phyloP scores from a whole-genome alignment of 2,113 vertebrate genomes.

The Melanerpes formicivorus region DNA sequence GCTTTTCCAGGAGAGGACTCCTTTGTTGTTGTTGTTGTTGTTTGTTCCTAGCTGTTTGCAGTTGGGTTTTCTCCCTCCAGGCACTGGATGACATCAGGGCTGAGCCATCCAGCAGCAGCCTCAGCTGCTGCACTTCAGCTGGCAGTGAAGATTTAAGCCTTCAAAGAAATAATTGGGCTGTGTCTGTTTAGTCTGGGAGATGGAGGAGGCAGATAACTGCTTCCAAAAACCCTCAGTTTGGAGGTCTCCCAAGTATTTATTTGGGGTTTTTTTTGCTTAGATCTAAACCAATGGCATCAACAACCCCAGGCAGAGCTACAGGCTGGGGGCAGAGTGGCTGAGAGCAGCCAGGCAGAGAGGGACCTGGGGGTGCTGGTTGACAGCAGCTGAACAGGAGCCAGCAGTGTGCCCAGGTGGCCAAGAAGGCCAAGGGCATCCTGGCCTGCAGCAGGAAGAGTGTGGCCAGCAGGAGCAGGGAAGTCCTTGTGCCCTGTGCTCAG shows the following conservation, averaged over 20 bases:
- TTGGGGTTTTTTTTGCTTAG: neutral
- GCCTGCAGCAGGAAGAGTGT: no score
- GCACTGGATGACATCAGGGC: conserved; percentile 26
- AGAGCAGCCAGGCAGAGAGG: no score
- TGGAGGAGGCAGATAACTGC: conserved; percentile 26
- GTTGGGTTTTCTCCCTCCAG: conserved; percentile 13
- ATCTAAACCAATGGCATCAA: neutral
- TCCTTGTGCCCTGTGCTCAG: no score
- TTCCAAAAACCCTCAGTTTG: conserved; percentile 53
- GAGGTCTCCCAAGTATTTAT: conserved; percentile 23
- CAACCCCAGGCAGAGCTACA: no score
- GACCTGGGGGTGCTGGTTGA: no score
- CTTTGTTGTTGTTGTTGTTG: neutral
- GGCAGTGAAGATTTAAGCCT: conserved; percentile 52
- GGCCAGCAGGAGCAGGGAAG: no score
- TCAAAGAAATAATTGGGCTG: conserved; percentile 41
- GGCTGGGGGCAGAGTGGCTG: no score
- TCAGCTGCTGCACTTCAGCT: neutral
- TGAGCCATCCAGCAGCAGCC: neutral
- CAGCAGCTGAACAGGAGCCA: no score
- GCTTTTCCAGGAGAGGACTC: conserved; percentile 12
- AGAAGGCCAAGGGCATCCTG: no score
- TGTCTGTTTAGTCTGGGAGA: neutral
- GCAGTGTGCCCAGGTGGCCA: no score
- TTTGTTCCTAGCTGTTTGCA: neutral